phyloP scores from a whole-genome alignment of 37 sponge, comb jelly and placozoan genomes.

The Bolinopsis microptera region DNA sequence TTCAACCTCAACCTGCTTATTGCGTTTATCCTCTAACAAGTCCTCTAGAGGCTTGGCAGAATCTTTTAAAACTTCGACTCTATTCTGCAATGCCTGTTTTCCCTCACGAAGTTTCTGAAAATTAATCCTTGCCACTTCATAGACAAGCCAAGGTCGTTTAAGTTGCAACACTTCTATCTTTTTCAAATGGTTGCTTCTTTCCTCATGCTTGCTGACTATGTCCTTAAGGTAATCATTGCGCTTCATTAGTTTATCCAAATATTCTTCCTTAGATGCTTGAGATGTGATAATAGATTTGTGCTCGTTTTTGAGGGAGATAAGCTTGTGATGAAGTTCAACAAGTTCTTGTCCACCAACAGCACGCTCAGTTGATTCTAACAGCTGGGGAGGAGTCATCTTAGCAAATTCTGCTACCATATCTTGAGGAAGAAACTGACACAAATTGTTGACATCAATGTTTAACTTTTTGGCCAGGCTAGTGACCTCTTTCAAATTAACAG shows the following conservation, averaged over 20 bases:
- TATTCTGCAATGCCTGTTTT: constrained; percentile 66
- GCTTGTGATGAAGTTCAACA: constrained; percentile 72
- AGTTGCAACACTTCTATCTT: constrained; percentile 72
- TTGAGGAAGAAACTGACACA: constrained; percentile 98
- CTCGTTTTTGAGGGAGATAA: constrained; percentile 68
- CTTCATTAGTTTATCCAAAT: constrained; percentile 48
- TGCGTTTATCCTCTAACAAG: neutral
- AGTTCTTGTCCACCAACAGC: constrained; percentile 79
- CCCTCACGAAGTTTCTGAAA: constrained; percentile 69
- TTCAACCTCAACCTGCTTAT: constrained; percentile 49
- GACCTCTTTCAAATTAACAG: constrained; percentile 68
- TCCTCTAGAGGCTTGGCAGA: constrained; percentile 24
- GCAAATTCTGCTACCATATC: constrained; percentile 99
- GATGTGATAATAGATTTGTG: constrained; percentile 70
- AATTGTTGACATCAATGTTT: constrained; percentile 90
- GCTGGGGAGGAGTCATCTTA: constrained; percentile 76
- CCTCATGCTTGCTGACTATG: constrained; percentile 75
- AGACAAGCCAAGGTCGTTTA: constrained; percentile 92
- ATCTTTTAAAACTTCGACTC: constrained; percentile 51
- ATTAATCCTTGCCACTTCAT: constrained; percentile 69
- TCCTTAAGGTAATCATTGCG: constrained; percentile 67
- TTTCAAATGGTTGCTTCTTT: constrained; percentile 70
- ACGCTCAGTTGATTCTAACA: constrained; percentile 88
- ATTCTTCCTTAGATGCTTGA: constrained; percentile 67
- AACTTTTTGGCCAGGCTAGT: constrained; percentile 70